Evolutionary conservation across 1,140 invertebrate species (phyloP), one percentile per base, ranked within the genome.

Genomic region (Pseudomyrmex concolor): DNA sequence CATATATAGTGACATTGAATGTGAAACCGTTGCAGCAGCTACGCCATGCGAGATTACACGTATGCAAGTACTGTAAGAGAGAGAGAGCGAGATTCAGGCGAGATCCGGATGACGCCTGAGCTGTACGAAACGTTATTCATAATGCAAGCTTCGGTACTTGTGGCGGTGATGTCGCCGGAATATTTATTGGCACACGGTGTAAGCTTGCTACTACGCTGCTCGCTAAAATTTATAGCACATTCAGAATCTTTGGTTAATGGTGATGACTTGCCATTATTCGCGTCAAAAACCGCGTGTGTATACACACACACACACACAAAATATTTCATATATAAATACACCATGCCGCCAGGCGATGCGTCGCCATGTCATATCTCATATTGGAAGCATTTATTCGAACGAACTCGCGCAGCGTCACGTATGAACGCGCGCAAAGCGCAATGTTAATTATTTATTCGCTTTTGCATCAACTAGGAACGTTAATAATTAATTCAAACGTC

Each of bases 81-180:
- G 76, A 12, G 51, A 70, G 17, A 19, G 76, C 12, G 66, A 80
- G 76, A 57, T 71, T 54, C 71, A 50, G 59, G 76, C 66, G 76
- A 71, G 66, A 70, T 80, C 34, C 66, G 60, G 76, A 70, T 70
- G 76, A 80, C 66, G 68, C 76, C 66, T 71, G 76, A 80, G 67
- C 66, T 71, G 60, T 80, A 34, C 34, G 2, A 66, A 80, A 80
- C 66, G 66, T 80, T 55, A 80, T 80, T 66, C 76, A 71, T 80
- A 80, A 80, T 60, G 66, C 66, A 59, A 55, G 66, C 51, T 71
- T 71, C 76, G 66, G 66, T 80, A 71, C 76, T 71, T 59, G 19
- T 59, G 19, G 76, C 8, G 45, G 76, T n/a, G 76, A 59, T 71
- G 76, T 80, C 76, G 71, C 71, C 76, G 43, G 66, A n/a, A 80